phyloP scores from a whole-genome alignment of 2,888 invertebrate genomes.

The Campaea margaritaria region DNA sequence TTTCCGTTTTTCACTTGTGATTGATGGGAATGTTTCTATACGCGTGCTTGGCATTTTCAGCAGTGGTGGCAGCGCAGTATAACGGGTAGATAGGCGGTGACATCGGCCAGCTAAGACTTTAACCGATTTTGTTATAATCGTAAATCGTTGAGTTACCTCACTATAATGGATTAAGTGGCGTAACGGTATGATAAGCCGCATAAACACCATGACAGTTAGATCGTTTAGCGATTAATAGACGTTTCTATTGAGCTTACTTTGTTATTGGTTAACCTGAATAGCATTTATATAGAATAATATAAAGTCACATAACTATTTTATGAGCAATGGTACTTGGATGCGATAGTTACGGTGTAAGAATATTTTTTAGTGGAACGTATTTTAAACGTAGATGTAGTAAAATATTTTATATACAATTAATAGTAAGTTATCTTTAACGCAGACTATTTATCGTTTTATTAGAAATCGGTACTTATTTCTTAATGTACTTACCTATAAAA shows the following conservation, averaged over 20 bases:
- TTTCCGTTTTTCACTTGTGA: slow-evolving; percentile 53
- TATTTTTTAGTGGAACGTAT: too few species aligned
- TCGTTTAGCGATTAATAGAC: slow-evolving; percentile 37
- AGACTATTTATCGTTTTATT: too few species aligned
- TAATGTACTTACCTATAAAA: too few species aligned
- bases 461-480: too few species aligned
- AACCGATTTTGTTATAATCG: slow-evolving; percentile 54
- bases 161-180: slow-evolving; percentile 42
- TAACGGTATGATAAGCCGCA: slow-evolving; percentile 42
- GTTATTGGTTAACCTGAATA: slow-evolving; percentile 15
- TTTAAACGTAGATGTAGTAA: too few species aligned
- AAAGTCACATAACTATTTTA: slow-evolving; percentile 12
- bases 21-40: slow-evolving; percentile 39
- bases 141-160: slow-evolving; percentile 48
- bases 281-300: too few species aligned
- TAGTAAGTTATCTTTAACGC: too few species aligned
- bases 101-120: slow-evolving; percentile 33
- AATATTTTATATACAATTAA: too few species aligned
- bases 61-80: slow-evolving; percentile 9
- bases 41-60: slow-evolving; percentile 30
- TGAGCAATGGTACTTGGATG: slow-evolving; percentile 7
- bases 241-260: slow-evolving; percentile 35
- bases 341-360: too few species aligned
- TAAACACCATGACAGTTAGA: slow-evolving; percentile 42
- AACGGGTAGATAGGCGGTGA: slow-evolving; percentile 33